These are phyloP conservation scores for Aplidium turbinatum DNA, from an alignment of 23 tunicate genomes.

Conservation along the genomic window DNA sequence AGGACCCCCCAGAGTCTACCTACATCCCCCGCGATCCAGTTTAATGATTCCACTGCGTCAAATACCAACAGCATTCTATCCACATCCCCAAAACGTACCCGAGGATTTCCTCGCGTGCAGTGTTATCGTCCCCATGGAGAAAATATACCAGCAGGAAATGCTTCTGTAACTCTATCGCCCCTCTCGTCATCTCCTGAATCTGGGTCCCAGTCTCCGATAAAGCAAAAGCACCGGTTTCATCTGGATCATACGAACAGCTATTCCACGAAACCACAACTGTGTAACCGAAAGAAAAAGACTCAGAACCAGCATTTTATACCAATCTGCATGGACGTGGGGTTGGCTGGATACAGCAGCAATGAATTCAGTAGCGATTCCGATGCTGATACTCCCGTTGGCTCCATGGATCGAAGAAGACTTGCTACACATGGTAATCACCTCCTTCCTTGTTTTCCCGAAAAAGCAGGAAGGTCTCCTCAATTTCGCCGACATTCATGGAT, in stretches of 20 bases:
- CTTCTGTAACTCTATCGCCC: slow-evolving; percentile 6
- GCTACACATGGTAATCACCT: background rate
- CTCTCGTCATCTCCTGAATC: slow-evolving; percentile 23
- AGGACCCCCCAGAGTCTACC: too few relatives aligned
- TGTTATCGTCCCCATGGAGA: slow-evolving; percentile 9
- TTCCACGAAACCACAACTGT: background rate
- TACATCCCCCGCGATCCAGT: too few relatives aligned
- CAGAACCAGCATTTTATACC: slow-evolving; percentile 1
- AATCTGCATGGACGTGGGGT: background rate
- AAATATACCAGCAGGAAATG: background rate
- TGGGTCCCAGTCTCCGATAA: slow-evolving; percentile 4
- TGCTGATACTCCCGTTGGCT: background rate
- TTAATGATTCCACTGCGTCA: too few relatives aligned
- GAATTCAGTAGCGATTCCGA: slow-evolving; percentile 10
- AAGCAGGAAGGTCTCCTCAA: background rate
- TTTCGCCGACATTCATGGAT: slow-evolving; percentile 32
- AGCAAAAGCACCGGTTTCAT: background rate
- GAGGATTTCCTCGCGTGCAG: slow-evolving; percentile 5
- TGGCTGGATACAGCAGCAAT: slow-evolving; percentile 13
- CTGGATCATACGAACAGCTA: too few relatives aligned
- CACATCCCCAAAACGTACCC: background rate
- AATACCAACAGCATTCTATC: too few relatives aligned
- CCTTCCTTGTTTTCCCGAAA: slow-evolving; percentile 4
- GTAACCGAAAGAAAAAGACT: background rate
- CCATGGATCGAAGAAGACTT: background rate